These are phyloP conservation scores for Colletes gigas DNA, from an alignment of 1,140 invertebrate species.

Conservation along the genomic window DNA sequence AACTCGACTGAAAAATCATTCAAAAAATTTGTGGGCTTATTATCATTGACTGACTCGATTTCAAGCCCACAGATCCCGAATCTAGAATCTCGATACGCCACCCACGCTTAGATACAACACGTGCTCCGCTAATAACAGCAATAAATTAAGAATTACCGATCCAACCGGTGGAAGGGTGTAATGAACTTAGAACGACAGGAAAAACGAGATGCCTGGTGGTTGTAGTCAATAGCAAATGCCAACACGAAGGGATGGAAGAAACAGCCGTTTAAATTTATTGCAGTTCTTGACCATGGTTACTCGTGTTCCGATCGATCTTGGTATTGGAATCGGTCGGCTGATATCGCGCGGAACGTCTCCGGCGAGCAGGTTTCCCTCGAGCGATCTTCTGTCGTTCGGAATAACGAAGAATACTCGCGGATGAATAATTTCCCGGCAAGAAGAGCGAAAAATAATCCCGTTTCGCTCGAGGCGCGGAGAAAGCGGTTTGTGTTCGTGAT, in stretches of 20 bases:
- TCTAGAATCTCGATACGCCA: no score
- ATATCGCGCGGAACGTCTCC: constrained; percentile 24
- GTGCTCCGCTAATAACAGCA: not conserved
- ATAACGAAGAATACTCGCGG: constrained; percentile 17
- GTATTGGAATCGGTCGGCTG: constrained; percentile 15
- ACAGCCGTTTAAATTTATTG: constrained; percentile 20
- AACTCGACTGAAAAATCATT: no score
- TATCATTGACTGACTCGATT: no score
- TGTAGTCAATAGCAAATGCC: not conserved
- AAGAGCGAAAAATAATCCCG: constrained; percentile 63
- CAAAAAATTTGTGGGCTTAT: no score
- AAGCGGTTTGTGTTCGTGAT: constrained; percentile 50
- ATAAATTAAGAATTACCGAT: constrained; percentile 16
- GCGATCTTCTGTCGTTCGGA: not conserved
- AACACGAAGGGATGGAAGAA: constrained; percentile 1
- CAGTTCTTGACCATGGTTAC: constrained; percentile 14
- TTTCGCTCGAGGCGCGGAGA: constrained; percentile 62
- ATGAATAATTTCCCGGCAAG: constrained; percentile 41
- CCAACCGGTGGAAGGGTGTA: not conserved
- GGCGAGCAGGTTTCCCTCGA: not conserved
- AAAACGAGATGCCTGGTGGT: not conserved
- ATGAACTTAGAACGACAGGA: not conserved
- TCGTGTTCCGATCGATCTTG: constrained; percentile 26
- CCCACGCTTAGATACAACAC: not conserved
- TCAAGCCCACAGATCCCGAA: no score